These are phyloP conservation scores for Yponomeuta plumbellus DNA, from an alignment of 2,888 invertebrate species.

Conservation along the genomic window DNA sequence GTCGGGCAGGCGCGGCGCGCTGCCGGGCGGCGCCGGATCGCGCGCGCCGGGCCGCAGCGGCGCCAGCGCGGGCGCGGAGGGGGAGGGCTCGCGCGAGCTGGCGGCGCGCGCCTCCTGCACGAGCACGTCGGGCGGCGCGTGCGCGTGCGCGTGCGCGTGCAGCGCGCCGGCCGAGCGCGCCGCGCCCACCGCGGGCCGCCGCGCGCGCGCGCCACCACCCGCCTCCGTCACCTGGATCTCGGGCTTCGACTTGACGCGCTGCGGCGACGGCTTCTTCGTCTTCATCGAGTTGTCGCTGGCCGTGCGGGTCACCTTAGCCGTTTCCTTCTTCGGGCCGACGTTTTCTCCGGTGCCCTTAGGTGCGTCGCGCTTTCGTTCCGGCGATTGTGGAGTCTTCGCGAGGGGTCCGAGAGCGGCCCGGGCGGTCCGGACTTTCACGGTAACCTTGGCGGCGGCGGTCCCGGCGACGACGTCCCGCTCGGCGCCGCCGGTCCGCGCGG, in stretches of 20 bases:
- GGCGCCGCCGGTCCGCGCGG: too few relatives aligned
- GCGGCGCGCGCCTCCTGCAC: slow-evolving; percentile 83
- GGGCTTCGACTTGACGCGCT: slow-evolving; percentile 65
- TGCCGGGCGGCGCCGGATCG: too few relatives aligned
- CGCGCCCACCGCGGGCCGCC: too few relatives aligned
- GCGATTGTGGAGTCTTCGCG: slow-evolving; percentile 31
- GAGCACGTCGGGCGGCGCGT: slow-evolving; percentile 68
- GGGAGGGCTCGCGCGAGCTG: slow-evolving; percentile 85
- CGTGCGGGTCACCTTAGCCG: slow-evolving; percentile 71
- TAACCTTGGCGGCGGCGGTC: too few relatives aligned
- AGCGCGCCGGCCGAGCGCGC: too few relatives aligned
- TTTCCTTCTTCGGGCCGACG: slow-evolving; percentile 54
- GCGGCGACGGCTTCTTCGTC: slow-evolving; percentile 58
- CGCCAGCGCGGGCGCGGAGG: slow-evolving; percentile 32
- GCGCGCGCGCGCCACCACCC: too few relatives aligned
- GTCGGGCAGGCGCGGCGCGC: slow-evolving; percentile 82
- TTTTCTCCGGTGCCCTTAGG: slow-evolving; percentile 55
- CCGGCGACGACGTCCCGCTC: too few relatives aligned
- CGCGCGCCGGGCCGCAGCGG: too few relatives aligned
- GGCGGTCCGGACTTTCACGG: too few relatives aligned
- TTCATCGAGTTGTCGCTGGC: slow-evolving; percentile 77
- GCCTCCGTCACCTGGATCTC: slow-evolving; percentile 64
- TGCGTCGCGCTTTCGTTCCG: slow-evolving; percentile 49
- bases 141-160: too few relatives aligned
- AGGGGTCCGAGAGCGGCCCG: slow-evolving; percentile 22